These are phyloP conservation scores for Champsocephalus gunnari DNA, from an alignment of 2,797 vertebrate genomes.

Conservation along the genomic window DNA sequence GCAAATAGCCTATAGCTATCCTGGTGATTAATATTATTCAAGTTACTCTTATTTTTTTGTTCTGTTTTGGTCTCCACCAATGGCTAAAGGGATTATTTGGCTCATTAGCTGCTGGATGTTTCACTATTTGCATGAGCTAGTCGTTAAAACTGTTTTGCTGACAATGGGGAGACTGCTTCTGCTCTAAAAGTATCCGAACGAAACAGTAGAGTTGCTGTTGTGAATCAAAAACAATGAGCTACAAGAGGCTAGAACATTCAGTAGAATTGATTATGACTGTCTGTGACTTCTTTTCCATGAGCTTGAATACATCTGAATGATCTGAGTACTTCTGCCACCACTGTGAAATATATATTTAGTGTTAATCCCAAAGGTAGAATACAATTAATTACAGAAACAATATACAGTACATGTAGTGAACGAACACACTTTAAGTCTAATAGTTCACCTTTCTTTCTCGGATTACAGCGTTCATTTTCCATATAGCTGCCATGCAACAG, in stretches of 20 bases:
- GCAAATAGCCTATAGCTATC: background rate
- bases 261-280: no score
- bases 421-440: slow-evolving; percentile 27
- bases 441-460: slow-evolving; percentile 30
- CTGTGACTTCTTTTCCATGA: no score
- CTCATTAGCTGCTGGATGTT: slow-evolving; percentile 13
- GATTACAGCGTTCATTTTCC: slow-evolving; percentile 30
- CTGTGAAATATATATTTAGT: background rate
- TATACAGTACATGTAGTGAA: background rate
- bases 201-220: background rate
- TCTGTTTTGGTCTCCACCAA: slow-evolving; percentile 5
- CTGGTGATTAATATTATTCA: background rate
- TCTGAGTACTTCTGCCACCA: background rate
- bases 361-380: background rate
- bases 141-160: background rate
- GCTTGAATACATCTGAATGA: background rate
- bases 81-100: background rate
- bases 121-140: background rate
- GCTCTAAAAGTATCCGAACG: background rate
- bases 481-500: slow-evolving; percentile 38
- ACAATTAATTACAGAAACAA: slow-evolving; percentile 32
- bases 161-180: background rate
- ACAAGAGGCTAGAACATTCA: no score
- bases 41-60: background rate
- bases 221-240: background rate